Percentiles rank a stretch among this genome's conserved stretches.
phyloP scores from a whole-genome alignment of 2,797 vertebrate species.

The Sylvilagus floridanus region DNA sequence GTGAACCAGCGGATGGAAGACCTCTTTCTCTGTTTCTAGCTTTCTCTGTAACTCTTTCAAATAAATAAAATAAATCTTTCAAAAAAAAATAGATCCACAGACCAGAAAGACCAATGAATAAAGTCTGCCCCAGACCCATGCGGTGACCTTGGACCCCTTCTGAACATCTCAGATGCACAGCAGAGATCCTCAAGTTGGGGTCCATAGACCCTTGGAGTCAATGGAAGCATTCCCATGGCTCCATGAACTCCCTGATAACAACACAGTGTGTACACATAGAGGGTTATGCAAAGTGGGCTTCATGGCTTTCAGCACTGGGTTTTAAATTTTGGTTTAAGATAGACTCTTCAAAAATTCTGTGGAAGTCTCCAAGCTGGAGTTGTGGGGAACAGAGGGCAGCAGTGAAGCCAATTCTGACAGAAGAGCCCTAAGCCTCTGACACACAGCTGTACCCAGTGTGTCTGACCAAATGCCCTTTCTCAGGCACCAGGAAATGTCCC shows the following conservation, averaged over 20 bases:
- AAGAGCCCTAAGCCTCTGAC: conserved; percentile 19
- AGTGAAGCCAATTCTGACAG: conserved; percentile 1
- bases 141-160: background rate
- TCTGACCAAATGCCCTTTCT: background rate
- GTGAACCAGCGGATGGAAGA: too few relatives aligned
- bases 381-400: background rate
- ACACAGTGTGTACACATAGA: background rate
- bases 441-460: background rate
- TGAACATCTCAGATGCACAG: background rate
- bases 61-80: too few relatives aligned
- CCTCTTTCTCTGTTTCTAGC: too few relatives aligned
- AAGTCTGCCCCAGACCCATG: too few relatives aligned
- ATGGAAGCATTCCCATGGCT: background rate
- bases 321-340: background rate
- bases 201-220: background rate
- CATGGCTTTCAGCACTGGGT: background rate
- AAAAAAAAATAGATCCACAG: too few relatives aligned
- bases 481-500: background rate
- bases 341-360: background rate
- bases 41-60: too few relatives aligned
- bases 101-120: too few relatives aligned
- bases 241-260: background rate
- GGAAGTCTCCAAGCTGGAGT: conserved; percentile 6
- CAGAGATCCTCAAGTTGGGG: background rate
- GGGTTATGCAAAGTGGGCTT: background rate